A percentile compares a stretch with the other conserved stretches of the same genome.
These are phyloP conservation scores for Chymomyza costata DNA, from an alignment of 1,140 invertebrate species.

Conservation along the genomic window DNA sequence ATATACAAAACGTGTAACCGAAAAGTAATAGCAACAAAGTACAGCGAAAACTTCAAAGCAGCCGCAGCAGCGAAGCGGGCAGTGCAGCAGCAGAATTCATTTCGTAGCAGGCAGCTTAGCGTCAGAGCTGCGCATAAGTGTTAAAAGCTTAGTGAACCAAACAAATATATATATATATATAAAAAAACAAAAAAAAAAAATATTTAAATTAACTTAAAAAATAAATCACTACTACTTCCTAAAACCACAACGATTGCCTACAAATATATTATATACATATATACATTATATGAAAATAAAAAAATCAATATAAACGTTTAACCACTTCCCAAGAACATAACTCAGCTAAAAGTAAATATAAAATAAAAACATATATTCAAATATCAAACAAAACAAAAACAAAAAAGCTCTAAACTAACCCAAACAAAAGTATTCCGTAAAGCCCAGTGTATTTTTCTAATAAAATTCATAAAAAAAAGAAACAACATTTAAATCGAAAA, in stretches of 20 bases:
- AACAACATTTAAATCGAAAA: constrained; percentile 45
- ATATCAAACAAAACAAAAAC: constrained; percentile 43
- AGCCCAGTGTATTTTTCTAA: constrained; percentile 71
- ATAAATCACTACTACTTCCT: constrained; percentile 70
- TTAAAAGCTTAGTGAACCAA: constrained; percentile 36
- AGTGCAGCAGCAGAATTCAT: background rate
- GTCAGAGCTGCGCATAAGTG: constrained; percentile 9
- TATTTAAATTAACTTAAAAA: constrained; percentile 35
- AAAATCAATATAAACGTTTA: constrained; percentile 46
- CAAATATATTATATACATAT: constrained; percentile 44
- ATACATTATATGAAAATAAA: constrained; percentile 42
- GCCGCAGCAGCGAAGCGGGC: constrained; percentile 2
- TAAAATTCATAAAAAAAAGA: constrained; percentile 56
- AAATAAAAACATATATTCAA: constrained; percentile 48
- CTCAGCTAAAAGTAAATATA: constrained; percentile 28
- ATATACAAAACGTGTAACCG: constrained; percentile 60
- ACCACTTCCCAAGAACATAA: constrained; percentile 50
- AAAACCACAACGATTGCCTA: constrained; percentile 70
- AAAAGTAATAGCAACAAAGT: constrained; percentile 68
- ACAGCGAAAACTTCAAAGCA: constrained; percentile 36
- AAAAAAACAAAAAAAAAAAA: constrained; percentile 12
- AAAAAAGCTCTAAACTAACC: constrained; percentile 44
- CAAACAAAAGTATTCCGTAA: constrained; percentile 47
- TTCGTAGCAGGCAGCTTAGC: constrained; percentile 18
- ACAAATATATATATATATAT: no score